Percentiles rank a stretch among this genome's conserved stretches.
These are phyloP conservation scores for Gymnothorax reevesii DNA, from an alignment of 2,797 vertebrate genomes.

Conservation along the genomic window DNA sequence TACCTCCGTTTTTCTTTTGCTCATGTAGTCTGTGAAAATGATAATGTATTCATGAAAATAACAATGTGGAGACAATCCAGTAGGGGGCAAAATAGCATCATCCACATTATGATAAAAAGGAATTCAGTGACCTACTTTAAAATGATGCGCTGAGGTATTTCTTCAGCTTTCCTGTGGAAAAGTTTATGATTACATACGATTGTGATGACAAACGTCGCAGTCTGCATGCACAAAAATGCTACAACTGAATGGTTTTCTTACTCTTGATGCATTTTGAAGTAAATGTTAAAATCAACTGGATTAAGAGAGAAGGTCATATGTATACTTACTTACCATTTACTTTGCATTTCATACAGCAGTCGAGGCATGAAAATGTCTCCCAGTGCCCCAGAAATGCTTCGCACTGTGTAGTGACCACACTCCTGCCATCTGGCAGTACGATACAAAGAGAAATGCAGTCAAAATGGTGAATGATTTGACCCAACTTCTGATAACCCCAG, in stretches of 20 bases:
- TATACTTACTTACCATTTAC: constrained; percentile 48
- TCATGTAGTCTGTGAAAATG: neutral
- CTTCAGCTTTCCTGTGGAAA: constrained; percentile 67
- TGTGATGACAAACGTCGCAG: constrained; percentile 56
- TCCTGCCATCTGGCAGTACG: constrained; percentile 39
- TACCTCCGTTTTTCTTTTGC: neutral
- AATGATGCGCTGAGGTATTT: constrained; percentile 60
- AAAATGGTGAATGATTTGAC: constrained; percentile 25
- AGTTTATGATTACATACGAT: constrained; percentile 63
- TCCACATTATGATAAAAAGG: constrained; percentile 54
- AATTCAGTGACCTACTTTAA: constrained; percentile 77
- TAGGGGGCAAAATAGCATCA: constrained; percentile 79
- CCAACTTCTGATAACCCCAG: constrained; percentile 48
- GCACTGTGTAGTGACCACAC: constrained; percentile 51
- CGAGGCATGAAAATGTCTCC: constrained; percentile 34
- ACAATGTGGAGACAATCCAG: constrained; percentile 68
- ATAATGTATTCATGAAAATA: constrained; percentile 29
- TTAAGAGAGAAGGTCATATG: constrained; percentile 37
- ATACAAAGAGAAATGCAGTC: constrained; percentile 30
- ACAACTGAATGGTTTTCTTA: constrained; percentile 49
- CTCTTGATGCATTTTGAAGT: constrained; percentile 53
- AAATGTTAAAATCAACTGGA: constrained; percentile 29
- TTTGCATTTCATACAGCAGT: constrained; percentile 41
- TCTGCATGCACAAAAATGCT: constrained; percentile 55
- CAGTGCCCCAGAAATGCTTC: constrained; percentile 32